Conservation (phyloP, 35 echinoderm and acorn worm genomes). For the Heliocidaris erythrogramma region DNA sequence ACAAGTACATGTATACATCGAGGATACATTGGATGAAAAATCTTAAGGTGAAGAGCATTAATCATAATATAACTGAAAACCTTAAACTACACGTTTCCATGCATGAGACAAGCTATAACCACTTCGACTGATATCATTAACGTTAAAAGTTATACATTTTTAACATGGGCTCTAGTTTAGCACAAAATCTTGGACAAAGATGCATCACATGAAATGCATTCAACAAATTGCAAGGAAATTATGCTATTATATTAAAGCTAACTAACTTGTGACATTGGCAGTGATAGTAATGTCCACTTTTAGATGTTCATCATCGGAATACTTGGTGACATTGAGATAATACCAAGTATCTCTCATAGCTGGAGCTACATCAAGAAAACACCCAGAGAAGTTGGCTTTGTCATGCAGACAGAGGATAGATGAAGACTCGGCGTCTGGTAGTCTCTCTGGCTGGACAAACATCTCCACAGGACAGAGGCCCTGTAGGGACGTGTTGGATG, state of each 20-base stretch:
- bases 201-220: too few species aligned
- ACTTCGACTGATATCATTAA: too few species aligned
- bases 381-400: background rate
- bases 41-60: too few species aligned
- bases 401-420: background rate
- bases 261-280: background rate
- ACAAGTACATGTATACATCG: too few species aligned
- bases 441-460: background rate
- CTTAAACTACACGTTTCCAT: too few species aligned
- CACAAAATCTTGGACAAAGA: too few species aligned
- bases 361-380: constrained; percentile 19
- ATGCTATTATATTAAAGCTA: background rate
- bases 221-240: too few species aligned
- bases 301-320: background rate
- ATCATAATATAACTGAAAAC: too few species aligned
- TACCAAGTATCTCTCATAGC: constrained; percentile 61
- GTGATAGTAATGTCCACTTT: background rate
- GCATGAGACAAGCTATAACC: too few species aligned
- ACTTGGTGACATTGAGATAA: constrained; percentile 50
- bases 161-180: too few species aligned
- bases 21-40: too few species aligned
- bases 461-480: constrained; percentile 47
- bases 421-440: constrained; percentile 26
- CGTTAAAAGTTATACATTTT: too few species aligned
- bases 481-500: constrained; percentile 9